Conservation (phyloP, 2,888 invertebrate genomes). For the Parnassius glacialis region DNA sequence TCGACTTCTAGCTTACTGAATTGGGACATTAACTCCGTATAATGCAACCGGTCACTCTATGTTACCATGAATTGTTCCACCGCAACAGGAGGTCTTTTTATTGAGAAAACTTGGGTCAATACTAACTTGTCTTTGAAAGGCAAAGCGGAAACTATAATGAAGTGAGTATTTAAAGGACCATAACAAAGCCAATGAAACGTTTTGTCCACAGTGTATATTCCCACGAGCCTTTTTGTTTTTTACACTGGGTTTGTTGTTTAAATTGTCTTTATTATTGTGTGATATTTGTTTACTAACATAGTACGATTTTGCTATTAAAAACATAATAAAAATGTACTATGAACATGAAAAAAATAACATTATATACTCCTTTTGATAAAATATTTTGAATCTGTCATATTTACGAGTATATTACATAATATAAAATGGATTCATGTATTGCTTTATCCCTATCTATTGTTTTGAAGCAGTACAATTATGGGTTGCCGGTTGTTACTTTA, state of each 20-base stretch:
- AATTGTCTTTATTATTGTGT: no score
- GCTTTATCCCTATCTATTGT: conserved; percentile 1
- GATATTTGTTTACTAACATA: no score
- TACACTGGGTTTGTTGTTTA: no score
- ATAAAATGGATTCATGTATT: no score
- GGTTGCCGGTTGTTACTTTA: conserved; percentile 24
- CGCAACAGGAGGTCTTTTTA: conserved; percentile 62
- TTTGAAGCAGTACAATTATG: conserved; percentile 29
- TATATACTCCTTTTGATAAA: no score
- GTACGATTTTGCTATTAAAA: no score
- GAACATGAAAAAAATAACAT: no score
- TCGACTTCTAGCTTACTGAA: conserved; percentile 60
- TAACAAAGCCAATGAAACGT: conserved; percentile 16
- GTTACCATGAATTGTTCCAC: conserved; percentile 50
- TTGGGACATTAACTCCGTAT: conserved; percentile 51
- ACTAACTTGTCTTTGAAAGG: conserved; percentile 30
- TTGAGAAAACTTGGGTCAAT: conserved; percentile 46
- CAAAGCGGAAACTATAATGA: conserved; percentile 21
- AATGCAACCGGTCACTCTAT: conserved; percentile 45
- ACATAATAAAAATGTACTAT: no score
- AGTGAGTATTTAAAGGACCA: conserved; percentile 20
- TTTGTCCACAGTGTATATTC: conserved; percentile 10
- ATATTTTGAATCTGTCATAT: no score
- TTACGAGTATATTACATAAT: no score
- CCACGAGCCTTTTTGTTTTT: neutral